A percentile compares a stretch with the other conserved stretches of the same genome.
Conservation (phyloP, 1,140 invertebrate species). For the Drosophila serrata region DNA sequence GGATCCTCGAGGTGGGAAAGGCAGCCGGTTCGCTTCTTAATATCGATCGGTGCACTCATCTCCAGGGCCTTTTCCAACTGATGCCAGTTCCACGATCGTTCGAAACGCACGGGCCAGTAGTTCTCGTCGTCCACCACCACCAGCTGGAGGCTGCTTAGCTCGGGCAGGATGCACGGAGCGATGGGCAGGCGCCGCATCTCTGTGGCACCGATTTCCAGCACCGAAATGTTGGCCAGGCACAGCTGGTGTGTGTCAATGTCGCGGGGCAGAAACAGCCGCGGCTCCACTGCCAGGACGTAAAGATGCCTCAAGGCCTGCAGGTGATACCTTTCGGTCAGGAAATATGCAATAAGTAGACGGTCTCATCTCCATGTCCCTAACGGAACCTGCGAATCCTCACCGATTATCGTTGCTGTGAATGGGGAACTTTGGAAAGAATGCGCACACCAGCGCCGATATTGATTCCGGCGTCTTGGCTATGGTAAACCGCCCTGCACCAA, state of each 20-base stretch:
- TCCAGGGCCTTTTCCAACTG: slow-evolving; percentile 90
- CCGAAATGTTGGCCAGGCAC: slow-evolving; percentile 92
- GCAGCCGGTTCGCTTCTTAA: slow-evolving; percentile 96
- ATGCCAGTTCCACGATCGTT: slow-evolving; percentile 93
- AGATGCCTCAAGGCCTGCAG: slow-evolving; percentile 97
- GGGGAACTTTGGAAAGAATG: slow-evolving; percentile 98
- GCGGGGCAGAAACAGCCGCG: slow-evolving; percentile 93
- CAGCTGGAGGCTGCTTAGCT: slow-evolving; percentile 91
- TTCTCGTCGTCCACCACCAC: slow-evolving; percentile 93
- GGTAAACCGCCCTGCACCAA: slow-evolving; percentile 96
- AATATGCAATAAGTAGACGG: not conserved
- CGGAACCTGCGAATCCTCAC: slow-evolving; percentile 16
- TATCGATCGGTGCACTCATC: slow-evolving; percentile 90
- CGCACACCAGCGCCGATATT: slow-evolving; percentile 95
- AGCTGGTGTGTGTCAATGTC: slow-evolving; percentile 92
- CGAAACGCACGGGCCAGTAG: slow-evolving; percentile 95
- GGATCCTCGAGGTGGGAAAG: slow-evolving; percentile 95
- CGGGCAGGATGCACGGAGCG: slow-evolving; percentile 95
- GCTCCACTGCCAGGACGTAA: slow-evolving; percentile 97
- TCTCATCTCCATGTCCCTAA: not conserved
- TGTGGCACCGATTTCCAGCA: slow-evolving; percentile 71
- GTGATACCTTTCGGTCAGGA: slow-evolving; percentile 88
- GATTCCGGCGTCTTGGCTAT: slow-evolving; percentile 93
- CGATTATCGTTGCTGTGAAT: slow-evolving; percentile 97
- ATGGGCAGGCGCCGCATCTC: slow-evolving; percentile 76